Conservation (phyloP, 2,888 invertebrate genomes). For the Mystacides longicornis region DNA sequence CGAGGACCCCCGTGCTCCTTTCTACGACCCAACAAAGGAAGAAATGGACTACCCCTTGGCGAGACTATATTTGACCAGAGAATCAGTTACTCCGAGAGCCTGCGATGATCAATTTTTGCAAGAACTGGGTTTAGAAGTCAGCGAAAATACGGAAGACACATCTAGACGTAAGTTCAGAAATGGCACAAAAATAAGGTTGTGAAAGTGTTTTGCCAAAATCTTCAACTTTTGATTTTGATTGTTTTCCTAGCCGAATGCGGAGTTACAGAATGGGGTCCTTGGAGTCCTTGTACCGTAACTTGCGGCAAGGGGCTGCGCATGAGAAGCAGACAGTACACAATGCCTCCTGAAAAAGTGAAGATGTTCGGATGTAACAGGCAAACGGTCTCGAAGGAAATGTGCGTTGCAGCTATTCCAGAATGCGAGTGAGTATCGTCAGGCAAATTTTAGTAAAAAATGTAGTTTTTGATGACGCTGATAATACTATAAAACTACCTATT, state of each 20-base stretch:
- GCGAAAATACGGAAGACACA: slow-evolving; percentile 62
- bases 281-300: slow-evolving; percentile 75
- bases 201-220: not conserved
- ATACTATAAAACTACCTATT: no score
- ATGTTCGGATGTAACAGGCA: slow-evolving; percentile 64
- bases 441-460: no score
- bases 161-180: slow-evolving; percentile 52
- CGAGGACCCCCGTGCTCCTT: slow-evolving; percentile 86
- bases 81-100: slow-evolving; percentile 63
- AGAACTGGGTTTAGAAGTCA: slow-evolving; percentile 52
- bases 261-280: slow-evolving; percentile 65
- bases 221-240: not conserved
- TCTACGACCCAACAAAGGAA: slow-evolving; percentile 64
- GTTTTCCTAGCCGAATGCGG: slow-evolving; percentile 66
- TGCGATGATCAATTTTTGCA: slow-evolving; percentile 61
- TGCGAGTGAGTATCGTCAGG: slow-evolving; percentile 73
- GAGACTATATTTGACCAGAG: slow-evolving; percentile 66
- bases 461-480: no score
- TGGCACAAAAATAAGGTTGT: not conserved
- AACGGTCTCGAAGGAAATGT: slow-evolving; percentile 84
- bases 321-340: slow-evolving; percentile 63
- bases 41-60: slow-evolving; percentile 77
- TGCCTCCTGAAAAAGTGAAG: slow-evolving; percentile 61
- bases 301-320: slow-evolving; percentile 85
- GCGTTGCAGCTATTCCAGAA: slow-evolving; percentile 67